Conservation (phyloP, 2,113 vertebrate species). For the Esox niger region DNA sequence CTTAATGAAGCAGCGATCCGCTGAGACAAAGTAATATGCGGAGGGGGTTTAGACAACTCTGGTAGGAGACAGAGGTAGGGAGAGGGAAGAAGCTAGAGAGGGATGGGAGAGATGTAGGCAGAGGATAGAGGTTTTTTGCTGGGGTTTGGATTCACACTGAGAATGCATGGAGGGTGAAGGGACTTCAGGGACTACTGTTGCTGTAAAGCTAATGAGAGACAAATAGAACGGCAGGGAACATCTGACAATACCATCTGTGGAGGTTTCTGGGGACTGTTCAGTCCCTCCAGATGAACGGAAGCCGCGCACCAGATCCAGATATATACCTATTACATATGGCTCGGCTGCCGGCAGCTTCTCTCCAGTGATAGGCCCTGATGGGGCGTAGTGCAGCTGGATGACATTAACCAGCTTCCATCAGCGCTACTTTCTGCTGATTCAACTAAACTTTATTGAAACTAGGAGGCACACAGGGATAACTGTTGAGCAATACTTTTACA, state of each 20-base stretch:
- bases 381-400: slow-evolving; percentile 71
- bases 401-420: slow-evolving; percentile 76
- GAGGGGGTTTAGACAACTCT: neutral
- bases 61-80: slow-evolving; percentile 3
- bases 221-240: slow-evolving; percentile 58
- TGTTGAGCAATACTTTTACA: neutral
- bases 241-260: slow-evolving; percentile 69
- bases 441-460: slow-evolving; percentile 70
- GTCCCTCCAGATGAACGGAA: slow-evolving; percentile 70
- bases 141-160: neutral
- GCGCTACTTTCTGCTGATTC: slow-evolving; percentile 78
- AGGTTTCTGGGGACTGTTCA: slow-evolving; percentile 64
- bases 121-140: slow-evolving; percentile 23
- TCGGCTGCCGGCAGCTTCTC: no score
- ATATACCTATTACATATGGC: no score
- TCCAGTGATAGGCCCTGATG: slow-evolving; percentile 61
- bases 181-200: no score
- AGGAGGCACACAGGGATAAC: slow-evolving; percentile 20
- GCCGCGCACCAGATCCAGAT: no score
- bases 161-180: neutral
- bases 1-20: no score
- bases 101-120: slow-evolving; percentile 23
- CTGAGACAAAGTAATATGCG: no score
- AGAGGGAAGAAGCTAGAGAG: neutral
- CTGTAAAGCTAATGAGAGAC: slow-evolving; percentile 45